Base-by-base conservation (phyloP, 2,113 vertebrate species). In the Semicossyphus pulcher region DNA sequence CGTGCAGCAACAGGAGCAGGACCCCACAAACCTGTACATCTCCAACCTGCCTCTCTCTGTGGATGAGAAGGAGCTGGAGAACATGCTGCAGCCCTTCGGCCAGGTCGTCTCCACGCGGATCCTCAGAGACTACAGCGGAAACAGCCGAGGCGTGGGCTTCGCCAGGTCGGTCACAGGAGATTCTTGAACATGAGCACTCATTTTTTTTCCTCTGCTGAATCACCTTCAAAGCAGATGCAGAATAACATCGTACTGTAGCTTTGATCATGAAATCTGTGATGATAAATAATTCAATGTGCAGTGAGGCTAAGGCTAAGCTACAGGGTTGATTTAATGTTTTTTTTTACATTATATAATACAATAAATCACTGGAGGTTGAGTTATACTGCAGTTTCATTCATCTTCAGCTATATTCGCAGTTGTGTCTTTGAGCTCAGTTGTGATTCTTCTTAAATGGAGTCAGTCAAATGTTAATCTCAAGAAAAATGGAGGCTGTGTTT, bases 31-130 rank as follows among this genome's bases (percentile, higher is more conserved):
- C 88, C 94, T 99, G 59, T 99, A 99, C 92, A 97, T 99, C 91
- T 99, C 97, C 92, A 99, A 99, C 91, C 90, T 99, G 90, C 98
- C 98, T 0, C 93, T 99, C 76, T 97, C 96, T 23, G 97, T 99
- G 96, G 97, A 99, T 69, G 97, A 99, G 83, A 97, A 99, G 85
- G 98, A 99, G 86, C 88, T 99, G 89, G 97, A 99, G 94, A 97
- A 95, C 74, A 97, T 99, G 95, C 94, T 99, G 87, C 97, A 98
- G 90, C 92, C 94, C 6, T 94, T 94, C 10, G 94, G 94, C 85
- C 97, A 99, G 63, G 98, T 99, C 54, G 96, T 99, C 90, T 99
- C 98, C 88, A 99, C 98, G n/a, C 95, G 98, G 84, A 97, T 99
- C 94, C 96, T 99, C 77, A 92, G 98, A 85, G 97, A 99, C 79